A percentile compares a stretch with the other conserved stretches of the same genome.
Conservation (phyloP, 2,797 vertebrate genomes). For the Crocidura indochinensis region DNA sequence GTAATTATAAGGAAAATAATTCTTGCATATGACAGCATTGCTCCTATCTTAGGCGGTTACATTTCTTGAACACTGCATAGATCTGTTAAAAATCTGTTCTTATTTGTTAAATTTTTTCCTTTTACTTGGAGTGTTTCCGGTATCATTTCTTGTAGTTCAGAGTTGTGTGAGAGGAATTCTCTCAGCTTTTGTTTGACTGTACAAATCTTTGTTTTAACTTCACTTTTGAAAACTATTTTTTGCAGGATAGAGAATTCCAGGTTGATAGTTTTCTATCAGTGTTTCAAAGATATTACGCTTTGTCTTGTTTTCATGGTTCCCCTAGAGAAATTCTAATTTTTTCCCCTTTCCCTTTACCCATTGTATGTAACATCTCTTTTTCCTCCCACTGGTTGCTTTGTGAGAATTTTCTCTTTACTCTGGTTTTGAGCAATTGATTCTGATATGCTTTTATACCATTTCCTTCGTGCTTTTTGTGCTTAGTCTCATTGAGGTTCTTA, state of each 20-base stretch:
- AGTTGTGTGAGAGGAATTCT: slow-evolving; percentile 40
- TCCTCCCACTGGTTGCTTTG: not conserved
- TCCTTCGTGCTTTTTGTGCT: slow-evolving; percentile 60
- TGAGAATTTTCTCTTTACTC: slow-evolving; percentile 14
- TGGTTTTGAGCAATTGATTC: slow-evolving; percentile 14
- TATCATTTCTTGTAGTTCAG: not conserved
- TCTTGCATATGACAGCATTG: not conserved
- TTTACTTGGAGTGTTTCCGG: slow-evolving; percentile 22
- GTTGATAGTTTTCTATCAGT: slow-evolving; percentile 4
- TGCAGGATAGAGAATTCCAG: slow-evolving; percentile 55
- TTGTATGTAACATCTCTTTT: not conserved
- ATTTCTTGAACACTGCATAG: slow-evolving; percentile 40
- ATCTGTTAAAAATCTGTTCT: not conserved
- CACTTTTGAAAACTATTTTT: slow-evolving; percentile 51
- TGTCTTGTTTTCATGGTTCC: slow-evolving; percentile 21
- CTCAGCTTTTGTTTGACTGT: slow-evolving; percentile 11
- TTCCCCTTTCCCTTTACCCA: slow-evolving; percentile 29
- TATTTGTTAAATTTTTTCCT: not conserved
- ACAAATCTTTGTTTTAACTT: slow-evolving; percentile 33
- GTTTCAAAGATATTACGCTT: not conserved
- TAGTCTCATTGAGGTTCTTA: not conserved
- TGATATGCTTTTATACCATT: not conserved
- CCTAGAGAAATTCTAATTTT: slow-evolving; percentile 35
- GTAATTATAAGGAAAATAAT: slow-evolving; percentile 36
- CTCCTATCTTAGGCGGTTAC: not conserved